Conservation (phyloP, 1,140 invertebrate genomes). For the Drosophila athabasca region DNA sequence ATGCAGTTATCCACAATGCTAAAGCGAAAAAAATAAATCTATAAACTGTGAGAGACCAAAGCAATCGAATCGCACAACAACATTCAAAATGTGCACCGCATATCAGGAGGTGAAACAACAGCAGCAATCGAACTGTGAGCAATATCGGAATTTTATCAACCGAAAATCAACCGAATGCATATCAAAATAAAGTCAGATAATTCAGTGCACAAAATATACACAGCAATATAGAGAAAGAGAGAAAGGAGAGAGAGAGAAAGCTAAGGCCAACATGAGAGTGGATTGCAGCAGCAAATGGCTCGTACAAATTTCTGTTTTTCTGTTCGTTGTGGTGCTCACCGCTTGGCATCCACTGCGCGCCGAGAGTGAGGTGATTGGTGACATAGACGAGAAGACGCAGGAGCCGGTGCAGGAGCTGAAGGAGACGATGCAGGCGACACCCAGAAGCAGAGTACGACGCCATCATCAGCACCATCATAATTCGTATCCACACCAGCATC, state of each 20-base stretch:
- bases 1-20: slow-evolving; percentile 29
- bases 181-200: slow-evolving; percentile 10
- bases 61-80: background rate
- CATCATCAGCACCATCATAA: slow-evolving; percentile 20
- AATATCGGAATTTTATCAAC: slow-evolving; percentile 16
- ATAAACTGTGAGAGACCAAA: slow-evolving; percentile 27
- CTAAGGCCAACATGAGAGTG: slow-evolving; percentile 60
- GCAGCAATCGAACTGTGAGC: slow-evolving; percentile 34
- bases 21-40: slow-evolving; percentile 36
- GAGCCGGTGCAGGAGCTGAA: background rate
- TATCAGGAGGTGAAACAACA: slow-evolving; percentile 15
- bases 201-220: slow-evolving; percentile 2
- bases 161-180: slow-evolving; percentile 8
- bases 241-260: slow-evolving; percentile 11
- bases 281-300: slow-evolving; percentile 41
- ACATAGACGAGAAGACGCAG: slow-evolving; percentile 30
- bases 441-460: slow-evolving; percentile 1
- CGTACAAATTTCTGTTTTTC: slow-evolving; percentile 43
- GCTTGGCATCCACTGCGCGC: slow-evolving; percentile 19
- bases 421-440: background rate
- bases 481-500: slow-evolving; percentile 20
- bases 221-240: slow-evolving; percentile 14
- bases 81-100: slow-evolving; percentile 36
- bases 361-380: slow-evolving; percentile 71
- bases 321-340: slow-evolving; percentile 37